phyloP scores from a whole-genome alignment of 2,113 vertebrate species.

The Oryzias melastigma region DNA sequence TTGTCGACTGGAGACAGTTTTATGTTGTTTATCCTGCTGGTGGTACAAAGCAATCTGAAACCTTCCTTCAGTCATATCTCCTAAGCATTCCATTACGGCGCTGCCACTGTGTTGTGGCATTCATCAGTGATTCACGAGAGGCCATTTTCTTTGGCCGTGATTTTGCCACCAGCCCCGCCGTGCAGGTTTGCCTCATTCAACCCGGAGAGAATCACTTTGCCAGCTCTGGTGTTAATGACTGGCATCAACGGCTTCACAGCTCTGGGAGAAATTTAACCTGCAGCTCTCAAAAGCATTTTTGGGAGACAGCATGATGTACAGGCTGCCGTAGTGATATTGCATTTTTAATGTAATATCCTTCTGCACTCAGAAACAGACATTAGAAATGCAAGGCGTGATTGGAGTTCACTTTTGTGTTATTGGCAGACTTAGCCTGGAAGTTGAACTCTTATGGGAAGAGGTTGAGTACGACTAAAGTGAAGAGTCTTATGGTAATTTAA shows the following conservation, averaged over 20 bases:
- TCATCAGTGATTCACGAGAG: constrained; percentile 38
- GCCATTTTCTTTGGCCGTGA: constrained; percentile 18
- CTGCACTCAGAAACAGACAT: constrained; percentile 3
- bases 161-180: constrained; percentile 14
- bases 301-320: background rate
- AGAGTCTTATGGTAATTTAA: constrained; percentile 25
- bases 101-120: constrained; percentile 25
- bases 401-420: background rate
- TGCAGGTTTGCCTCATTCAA: constrained; percentile 12
- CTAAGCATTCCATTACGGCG: constrained; percentile 17
- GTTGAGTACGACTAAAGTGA: constrained; percentile 19
- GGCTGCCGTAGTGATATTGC: background rate
- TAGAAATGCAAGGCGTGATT: background rate
- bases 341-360: constrained; percentile 8
- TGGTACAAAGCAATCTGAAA: background rate
- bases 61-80: constrained; percentile 10
- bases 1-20: constrained; percentile 1
- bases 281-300: background rate
- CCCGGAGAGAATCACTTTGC: constrained; percentile 7
- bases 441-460: constrained; percentile 2
- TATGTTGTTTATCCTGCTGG: constrained; percentile 6
- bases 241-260: constrained; percentile 9
- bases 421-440: background rate
- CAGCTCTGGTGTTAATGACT: constrained; percentile 9
- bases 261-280: background rate